Conservation (phyloP, 2,113 vertebrate species). For the Semicossyphus pulcher region DNA sequence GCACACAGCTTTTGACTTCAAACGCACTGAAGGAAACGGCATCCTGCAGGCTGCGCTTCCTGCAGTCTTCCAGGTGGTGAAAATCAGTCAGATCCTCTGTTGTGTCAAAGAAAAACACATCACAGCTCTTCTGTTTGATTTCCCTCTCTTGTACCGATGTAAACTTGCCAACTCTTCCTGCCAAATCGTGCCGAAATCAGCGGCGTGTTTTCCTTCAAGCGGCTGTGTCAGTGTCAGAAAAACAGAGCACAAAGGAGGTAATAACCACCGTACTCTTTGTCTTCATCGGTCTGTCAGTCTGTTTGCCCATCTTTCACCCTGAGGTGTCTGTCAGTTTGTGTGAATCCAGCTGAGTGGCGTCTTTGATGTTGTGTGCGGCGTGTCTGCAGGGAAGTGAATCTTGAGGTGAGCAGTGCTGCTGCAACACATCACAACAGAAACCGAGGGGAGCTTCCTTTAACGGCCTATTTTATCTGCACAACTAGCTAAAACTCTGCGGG, state of each 20-base stretch:
- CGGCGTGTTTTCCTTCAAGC: not conserved
- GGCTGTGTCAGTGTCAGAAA: too few species aligned
- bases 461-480: slow-evolving; percentile 17
- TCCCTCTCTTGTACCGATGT: not conserved
- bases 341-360: slow-evolving; percentile 3
- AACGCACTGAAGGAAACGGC: slow-evolving; percentile 34
- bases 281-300: not conserved
- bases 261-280: not conserved
- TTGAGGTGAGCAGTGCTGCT: slow-evolving; percentile 7
- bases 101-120: slow-evolving; percentile 33
- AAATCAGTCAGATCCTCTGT: slow-evolving; percentile 34
- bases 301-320: not conserved
- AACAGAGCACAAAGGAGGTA: not conserved
- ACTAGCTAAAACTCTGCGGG: not conserved
- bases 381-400: slow-evolving; percentile 18
- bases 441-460: slow-evolving; percentile 20
- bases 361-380: slow-evolving; percentile 28
- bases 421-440: slow-evolving; percentile 25
- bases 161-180: not conserved
- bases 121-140: not conserved
- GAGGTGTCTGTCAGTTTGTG: slow-evolving; percentile 1
- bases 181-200: not conserved
- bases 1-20: slow-evolving; percentile 49
- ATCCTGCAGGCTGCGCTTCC: slow-evolving; percentile 26
- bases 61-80: slow-evolving; percentile 33